Evolutionary conservation across 2,113 vertebrate genomes (phyloP).

Genomic region (Eira barbara): DNA sequence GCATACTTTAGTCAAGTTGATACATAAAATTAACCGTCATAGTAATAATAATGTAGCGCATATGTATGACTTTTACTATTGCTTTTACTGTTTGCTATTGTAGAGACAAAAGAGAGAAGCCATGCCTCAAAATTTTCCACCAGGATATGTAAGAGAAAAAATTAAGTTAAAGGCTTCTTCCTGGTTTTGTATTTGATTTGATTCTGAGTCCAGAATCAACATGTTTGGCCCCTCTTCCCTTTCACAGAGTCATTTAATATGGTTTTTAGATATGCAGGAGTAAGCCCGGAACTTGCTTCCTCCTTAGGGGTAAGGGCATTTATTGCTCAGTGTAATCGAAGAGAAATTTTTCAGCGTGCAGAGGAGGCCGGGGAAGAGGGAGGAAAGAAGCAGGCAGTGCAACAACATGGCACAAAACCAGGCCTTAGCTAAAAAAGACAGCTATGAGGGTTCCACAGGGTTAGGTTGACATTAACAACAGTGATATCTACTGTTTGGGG

Average conservation of each 20-base stretch:
- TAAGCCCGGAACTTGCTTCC: neutral
- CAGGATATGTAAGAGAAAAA: neutral
- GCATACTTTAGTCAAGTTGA: neutral
- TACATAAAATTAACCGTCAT: neutral
- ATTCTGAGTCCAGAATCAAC: neutral
- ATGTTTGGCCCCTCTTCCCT: neutral
- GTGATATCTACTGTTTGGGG: neutral
- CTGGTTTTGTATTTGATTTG: neutral
- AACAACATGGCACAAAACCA: neutral
- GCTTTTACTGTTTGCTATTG: neutral
- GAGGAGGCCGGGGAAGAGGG: neutral
- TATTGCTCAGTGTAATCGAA: neutral
- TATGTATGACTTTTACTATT: neutral
- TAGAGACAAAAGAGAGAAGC: neutral
- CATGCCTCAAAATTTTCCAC: neutral
- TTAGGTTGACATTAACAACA: neutral
- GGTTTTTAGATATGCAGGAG: neutral
- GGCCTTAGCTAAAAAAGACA: neutral
- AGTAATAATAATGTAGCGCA: neutral
- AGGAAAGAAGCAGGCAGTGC: neutral
- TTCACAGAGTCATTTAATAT: neutral
- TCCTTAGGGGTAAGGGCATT: neutral
- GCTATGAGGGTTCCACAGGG: neutral
- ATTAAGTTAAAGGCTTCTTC: neutral
- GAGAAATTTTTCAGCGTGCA: neutral